Evolutionary conservation across 2,888 invertebrate species (phyloP).

Genomic region (Xanthorhoe spadicearia): DNA sequence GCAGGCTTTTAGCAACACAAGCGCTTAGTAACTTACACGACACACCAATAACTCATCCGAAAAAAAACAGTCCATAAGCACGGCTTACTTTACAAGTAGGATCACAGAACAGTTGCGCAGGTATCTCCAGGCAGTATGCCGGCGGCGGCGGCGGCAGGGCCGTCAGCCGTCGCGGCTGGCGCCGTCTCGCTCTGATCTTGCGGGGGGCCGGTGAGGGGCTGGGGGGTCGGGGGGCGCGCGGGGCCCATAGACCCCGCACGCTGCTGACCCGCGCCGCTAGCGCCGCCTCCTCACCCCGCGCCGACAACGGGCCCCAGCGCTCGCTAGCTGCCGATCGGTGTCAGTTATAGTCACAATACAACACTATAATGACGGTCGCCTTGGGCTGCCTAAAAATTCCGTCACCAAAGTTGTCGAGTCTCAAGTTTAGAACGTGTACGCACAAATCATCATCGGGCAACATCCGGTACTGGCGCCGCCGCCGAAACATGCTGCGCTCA

Average conservation of each 20-base stretch:
- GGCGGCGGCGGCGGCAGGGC: constrained; percentile 67
- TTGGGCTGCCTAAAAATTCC: too few species aligned
- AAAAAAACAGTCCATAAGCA: too few species aligned
- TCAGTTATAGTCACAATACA: constrained; percentile 57
- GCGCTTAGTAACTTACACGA: too few species aligned
- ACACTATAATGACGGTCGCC: too few species aligned
- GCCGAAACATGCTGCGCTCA: constrained; percentile 66
- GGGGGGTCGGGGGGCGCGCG: constrained; percentile 51
- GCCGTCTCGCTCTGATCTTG: constrained; percentile 73
- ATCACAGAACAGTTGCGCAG: constrained; percentile 73
- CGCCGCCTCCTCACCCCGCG: constrained; percentile 66
- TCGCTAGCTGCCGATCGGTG: constrained; percentile 83
- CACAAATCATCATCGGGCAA: constrained; percentile 78
- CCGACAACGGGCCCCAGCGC: constrained; percentile 76
- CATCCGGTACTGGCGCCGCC: constrained; percentile 73
- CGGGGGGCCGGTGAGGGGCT: constrained; percentile 66
- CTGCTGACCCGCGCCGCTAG: constrained; percentile 66
- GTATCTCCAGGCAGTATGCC: constrained; percentile 68
- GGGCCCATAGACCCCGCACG: constrained; percentile 64
- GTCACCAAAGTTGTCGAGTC: too few species aligned
- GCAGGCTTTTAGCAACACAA: too few species aligned
- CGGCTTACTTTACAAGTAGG: constrained; percentile 71
- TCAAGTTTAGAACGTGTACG: constrained; percentile 50
- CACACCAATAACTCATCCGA: too few species aligned
- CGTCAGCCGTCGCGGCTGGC: constrained; percentile 67